Evolutionary conservation across 2,113 vertebrate genomes (phyloP), one percentile per base, ranked within the genome.

Genomic region (Boleophthalmus pectinirostris): DNA sequence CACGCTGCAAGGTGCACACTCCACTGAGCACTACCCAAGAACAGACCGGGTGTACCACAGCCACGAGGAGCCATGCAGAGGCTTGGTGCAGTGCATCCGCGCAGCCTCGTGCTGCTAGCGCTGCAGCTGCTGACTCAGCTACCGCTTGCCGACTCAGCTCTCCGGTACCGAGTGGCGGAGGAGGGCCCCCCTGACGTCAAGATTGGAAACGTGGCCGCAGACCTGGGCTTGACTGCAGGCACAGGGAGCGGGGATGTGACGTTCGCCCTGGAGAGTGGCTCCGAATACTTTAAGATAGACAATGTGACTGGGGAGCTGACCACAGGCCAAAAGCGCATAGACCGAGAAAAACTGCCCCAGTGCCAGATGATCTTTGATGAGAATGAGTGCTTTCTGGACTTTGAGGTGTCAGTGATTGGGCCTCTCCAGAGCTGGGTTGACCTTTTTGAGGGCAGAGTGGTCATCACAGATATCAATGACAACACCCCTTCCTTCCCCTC

Each of bases 341-440:
- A 98, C 94, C 92, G 97, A 25, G 97, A 99, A 90, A 98, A 97
- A 92, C 94, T 98, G 60, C 93, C 95, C 49, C 97, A 98, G 93
- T 98, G 97, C 89, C 96, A 98, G 93, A 97, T 97, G 96, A 98
- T 99, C 85, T 98, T 98, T 91, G 97, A 99, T 77, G 97, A 98
- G 84, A 98, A 98, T 16, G 97, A 99, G 90, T 98, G 97, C 65
- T 97, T 98, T 93, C 76, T 98, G 87, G 96, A 98, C 94, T 98
- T 98, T 86, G 97, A 99, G 82, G 96, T 98, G 87, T 98, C 96
- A 1, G 97, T 98, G 72, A 98, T 99, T 61, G 97, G 97, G 25
- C 97, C 97, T 0, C 94, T 97, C 70, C 97, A 99, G 92, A 98
- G 97, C 92, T 98, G 96, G 96, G 97, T 98, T 77, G 96, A 98